Base-by-base conservation (phyloP, 2,888 invertebrate species). In the Hymenopus coronatus region DNA sequence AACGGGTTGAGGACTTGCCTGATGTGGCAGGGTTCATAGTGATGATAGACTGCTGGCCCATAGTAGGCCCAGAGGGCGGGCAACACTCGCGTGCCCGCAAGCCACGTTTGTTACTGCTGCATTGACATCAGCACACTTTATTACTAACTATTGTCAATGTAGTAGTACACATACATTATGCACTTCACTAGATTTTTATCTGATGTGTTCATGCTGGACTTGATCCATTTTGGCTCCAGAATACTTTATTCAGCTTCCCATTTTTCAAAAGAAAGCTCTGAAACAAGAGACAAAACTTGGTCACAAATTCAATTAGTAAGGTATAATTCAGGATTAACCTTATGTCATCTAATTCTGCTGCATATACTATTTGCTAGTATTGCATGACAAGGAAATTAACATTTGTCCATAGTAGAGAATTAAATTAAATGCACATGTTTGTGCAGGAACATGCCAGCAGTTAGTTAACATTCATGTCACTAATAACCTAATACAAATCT, bases 1-100 rank as follows among this genome's bases (percentile, higher is more conserved):
- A 91, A 94, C 96, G 96, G 94, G 95, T 95, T 94, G 95, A 95
- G 94, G 95, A 93, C 93, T 94, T 94, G 93, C 93, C 93, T 92
- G 94, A 93, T 92, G 93, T 93, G 92, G 94, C 93, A 92, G 94
- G 93, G 93, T 94, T 94, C 94, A 94, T 94, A 93, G 93, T 94
- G 93, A 93, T 93, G 93, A 92, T 90, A 92, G 92, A 92, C 94
- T 93, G 93, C 92, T 94, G 94, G 94, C 94, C 94, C 94, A 94
- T 94, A 92, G 93, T 93, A 93, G 94, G 94, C 94, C 94, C 93
- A 94, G 93, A 93, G 93, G 93, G 93, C 93, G 94, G 94, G 94
- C 94, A 94, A 94, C 93, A 93, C 90, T 90, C 94, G 93, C 88
- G 89, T 89, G 91, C 90, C 91, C 90, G 90, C 89, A 90, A 90